These are phyloP conservation scores for Apamea anceps DNA, from an alignment of 2,888 invertebrate species.

Conservation along the genomic window DNA sequence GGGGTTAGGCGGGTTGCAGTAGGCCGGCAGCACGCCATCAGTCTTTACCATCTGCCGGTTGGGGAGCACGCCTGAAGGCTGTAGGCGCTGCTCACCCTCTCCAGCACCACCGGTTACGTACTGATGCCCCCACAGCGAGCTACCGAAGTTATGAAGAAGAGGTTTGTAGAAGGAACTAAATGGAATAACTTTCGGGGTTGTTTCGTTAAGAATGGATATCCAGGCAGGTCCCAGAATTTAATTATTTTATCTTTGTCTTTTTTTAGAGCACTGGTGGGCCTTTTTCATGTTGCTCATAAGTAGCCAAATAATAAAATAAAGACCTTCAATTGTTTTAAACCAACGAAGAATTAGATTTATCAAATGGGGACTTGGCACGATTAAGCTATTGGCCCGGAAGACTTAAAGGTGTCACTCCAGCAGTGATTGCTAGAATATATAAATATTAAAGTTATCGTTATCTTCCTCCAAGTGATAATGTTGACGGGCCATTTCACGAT, in stretches of 20 bases:
- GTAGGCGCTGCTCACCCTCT: conserved; percentile 93
- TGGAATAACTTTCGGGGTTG: not conserved
- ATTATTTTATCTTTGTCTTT: not conserved
- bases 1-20: conserved; percentile 99
- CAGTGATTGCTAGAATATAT: not conserved
- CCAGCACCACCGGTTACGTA: conserved; percentile 94
- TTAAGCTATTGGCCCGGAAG: conserved; percentile 12
- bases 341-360: conserved; percentile 17
- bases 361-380: conserved; percentile 23
- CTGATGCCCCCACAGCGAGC: conserved; percentile 94
- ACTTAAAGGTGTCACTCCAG: conserved; percentile 36
- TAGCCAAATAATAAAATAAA: not conserved
- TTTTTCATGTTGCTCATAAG: not conserved
- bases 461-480: conserved; percentile 17
- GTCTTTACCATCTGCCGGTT: conserved; percentile 95
- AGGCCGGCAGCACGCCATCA: conserved; percentile 98
- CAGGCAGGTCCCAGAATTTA: not conserved
- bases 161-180: not conserved
- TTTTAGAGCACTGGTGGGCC: not conserved
- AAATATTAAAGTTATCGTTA: not conserved
- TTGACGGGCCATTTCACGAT: conserved; percentile 24
- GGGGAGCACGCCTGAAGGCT: conserved; percentile 89
- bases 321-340: conserved; percentile 25
- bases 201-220: not conserved
- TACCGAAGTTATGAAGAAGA: conserved; percentile 61